These are phyloP conservation scores for Coptodon bakossiorum DNA, from an alignment of 2,113 vertebrate genomes.

Conservation along the genomic window DNA sequence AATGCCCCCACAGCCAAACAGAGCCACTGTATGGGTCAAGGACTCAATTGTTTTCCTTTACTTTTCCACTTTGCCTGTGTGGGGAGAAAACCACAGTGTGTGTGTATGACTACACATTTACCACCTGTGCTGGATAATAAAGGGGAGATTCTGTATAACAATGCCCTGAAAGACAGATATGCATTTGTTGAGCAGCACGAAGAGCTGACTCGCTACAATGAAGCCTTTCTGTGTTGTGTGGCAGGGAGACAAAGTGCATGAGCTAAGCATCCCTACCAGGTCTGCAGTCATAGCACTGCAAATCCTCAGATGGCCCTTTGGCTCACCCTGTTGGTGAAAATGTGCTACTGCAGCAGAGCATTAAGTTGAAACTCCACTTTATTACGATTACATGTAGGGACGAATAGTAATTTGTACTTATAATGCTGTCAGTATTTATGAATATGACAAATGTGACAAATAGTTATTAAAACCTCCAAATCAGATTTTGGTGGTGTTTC, in stretches of 20 bases:
- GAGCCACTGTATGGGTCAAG: background rate
- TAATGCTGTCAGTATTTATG: background rate
- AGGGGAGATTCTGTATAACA: background rate
- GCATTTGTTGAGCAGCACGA: slow-evolving; percentile 30
- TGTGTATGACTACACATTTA: background rate
- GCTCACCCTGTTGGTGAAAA: slow-evolving; percentile 45
- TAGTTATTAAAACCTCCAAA: background rate
- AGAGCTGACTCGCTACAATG: slow-evolving; percentile 39
- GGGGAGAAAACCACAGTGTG: background rate
- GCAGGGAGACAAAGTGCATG: background rate
- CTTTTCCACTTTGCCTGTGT: background rate
- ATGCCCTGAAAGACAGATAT: slow-evolving; percentile 9
- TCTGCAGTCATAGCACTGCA: background rate
- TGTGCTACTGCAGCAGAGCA: background rate
- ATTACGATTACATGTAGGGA: background rate
- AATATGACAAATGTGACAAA: background rate
- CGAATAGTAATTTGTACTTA: background rate
- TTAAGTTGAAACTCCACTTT: background rate
- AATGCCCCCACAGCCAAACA: background rate
- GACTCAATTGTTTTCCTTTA: background rate
- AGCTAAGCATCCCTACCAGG: slow-evolving; percentile 22
- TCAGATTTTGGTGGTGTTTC: background rate
- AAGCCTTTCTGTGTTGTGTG: slow-evolving; percentile 29
- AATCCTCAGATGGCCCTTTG: background rate
- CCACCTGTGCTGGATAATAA: background rate